Percentiles rank a stretch among this genome's conserved stretches.
Conservation (phyloP, 1,140 invertebrate genomes). For the Conopomorpha cramerella region DNA sequence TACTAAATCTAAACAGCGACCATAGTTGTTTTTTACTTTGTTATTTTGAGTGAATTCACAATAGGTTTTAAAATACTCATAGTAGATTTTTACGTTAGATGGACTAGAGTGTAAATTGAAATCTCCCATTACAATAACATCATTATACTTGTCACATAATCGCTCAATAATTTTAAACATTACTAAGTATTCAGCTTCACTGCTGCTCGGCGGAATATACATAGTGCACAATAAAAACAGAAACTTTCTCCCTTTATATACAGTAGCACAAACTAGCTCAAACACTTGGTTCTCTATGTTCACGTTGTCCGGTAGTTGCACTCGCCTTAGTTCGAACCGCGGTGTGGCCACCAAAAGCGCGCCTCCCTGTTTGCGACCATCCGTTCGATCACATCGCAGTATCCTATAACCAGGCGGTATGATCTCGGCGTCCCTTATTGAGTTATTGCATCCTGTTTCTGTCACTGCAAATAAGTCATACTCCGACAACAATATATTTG, state of each 20-base stretch:
- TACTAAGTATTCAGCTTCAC: conserved; percentile 12
- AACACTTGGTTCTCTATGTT: conserved; percentile 4
- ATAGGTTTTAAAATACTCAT: too few relatives aligned
- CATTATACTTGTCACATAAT: conserved; percentile 7
- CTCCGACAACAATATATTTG: not conserved
- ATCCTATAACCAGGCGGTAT: conserved; percentile 4
- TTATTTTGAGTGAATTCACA: too few relatives aligned
- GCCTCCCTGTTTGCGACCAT: too few relatives aligned
- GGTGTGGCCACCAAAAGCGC: conserved; percentile 9
- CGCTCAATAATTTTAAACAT: conserved; percentile 12
- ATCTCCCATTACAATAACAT: conserved; percentile 11
- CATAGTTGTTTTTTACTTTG: conserved; percentile 8
- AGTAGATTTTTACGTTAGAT: too few relatives aligned
- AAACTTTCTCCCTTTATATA: conserved; percentile 8
- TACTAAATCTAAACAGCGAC: conserved; percentile 9
- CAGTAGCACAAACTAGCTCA: conserved; percentile 9
- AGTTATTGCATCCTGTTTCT: conserved; percentile 7
- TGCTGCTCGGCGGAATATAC: conserved; percentile 10
- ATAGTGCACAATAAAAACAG: conserved; percentile 11
- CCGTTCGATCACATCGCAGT: conserved; percentile 8
- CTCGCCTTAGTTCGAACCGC: conserved; percentile 6
- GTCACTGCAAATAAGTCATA: conserved; percentile 9
- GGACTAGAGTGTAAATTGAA: too few relatives aligned
- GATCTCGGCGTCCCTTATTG: too few relatives aligned
- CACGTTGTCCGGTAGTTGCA: not conserved